Evolutionary conservation across 2,113 vertebrate genomes (phyloP).

Genomic region (Solenodon paradoxus): DNA sequence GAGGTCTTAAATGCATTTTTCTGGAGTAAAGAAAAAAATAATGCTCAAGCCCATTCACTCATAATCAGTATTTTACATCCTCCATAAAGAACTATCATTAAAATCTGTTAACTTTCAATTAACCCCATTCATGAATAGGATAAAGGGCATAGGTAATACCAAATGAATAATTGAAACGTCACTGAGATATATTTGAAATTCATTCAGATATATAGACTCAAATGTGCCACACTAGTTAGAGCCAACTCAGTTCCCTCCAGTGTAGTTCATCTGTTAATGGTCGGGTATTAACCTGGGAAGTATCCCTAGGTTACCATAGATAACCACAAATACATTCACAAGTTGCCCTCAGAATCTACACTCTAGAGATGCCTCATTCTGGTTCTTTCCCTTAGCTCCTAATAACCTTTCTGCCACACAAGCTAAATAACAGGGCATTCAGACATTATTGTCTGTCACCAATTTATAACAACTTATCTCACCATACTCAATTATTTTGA

Average conservation of each 20-base stretch:
- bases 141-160: conserved; percentile 2
- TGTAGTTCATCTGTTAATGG: not conserved
- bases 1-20: not conserved
- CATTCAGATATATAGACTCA: conserved; percentile 28
- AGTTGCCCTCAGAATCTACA: not conserved
- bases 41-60: conserved; percentile 3
- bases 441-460: not conserved
- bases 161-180: conserved; percentile 16
- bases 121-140: not conserved
- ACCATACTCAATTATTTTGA: not conserved
- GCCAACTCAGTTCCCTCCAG: not conserved
- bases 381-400: not conserved
- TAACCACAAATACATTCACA: not conserved
- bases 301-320: not conserved
- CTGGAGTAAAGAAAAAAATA: conserved; percentile 39
- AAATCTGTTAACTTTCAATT: conserved; percentile 7
- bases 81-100: not conserved
- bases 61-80: not conserved
- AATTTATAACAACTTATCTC: conserved; percentile 9
- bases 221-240: not conserved
- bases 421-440: not conserved
- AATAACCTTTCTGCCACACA: conserved; percentile 20
- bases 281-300: not conserved
- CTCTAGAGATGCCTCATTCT: not conserved
- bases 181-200: not conserved